Base-by-base conservation (phyloP, 2,888 invertebrate species). In the Aporophyla nigra region DNA sequence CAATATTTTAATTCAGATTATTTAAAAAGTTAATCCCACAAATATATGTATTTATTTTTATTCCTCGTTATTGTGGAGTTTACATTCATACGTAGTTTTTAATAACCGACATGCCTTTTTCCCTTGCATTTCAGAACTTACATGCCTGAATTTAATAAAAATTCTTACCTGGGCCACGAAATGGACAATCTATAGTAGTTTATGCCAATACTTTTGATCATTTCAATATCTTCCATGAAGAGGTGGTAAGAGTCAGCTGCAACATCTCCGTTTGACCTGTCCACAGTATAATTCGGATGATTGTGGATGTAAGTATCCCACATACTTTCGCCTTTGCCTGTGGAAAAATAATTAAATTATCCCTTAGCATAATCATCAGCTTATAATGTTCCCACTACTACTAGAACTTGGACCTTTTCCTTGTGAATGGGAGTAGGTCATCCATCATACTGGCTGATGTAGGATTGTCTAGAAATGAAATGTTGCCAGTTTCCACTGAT, bases 191-290 rank as follows among this genome's bases (percentile, higher is more conserved):
- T 96, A 90, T 98, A 98, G 85, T 97, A 97, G 73, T 97, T 93
- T 0, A 98, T 97, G 16, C 97, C 97, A 21, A 98, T 92, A 56
- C 97, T 96, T 80, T 96, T 95, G 2, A 98, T 90, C 94, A 98
- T 97, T 83, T 96, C 92, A 0, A 98, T 97, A 87, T 98, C 98
- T 27, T 97, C 96, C 85, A 95, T 97, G 87, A 97, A 98, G 87
- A 97, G 97, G 90, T 98, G 97, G 90, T 98, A 98, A 9, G 98
- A 98, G 90, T 98, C 98, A 59, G 98, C 97, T 0, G 98, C 97
- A 0, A 97, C 92, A 85, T 98, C 97, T 0, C 97, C 98, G 71
- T 97, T 98, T 0, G 96, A 96, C 1, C 92, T 87, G 77, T 97
- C 97, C 3, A 88, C 85, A 0, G 98, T 97, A 70, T 93, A 95